These are phyloP conservation scores for Lepidotrigona ventralis DNA, from an alignment of 1,140 invertebrate species.

Conservation along the genomic window DNA sequence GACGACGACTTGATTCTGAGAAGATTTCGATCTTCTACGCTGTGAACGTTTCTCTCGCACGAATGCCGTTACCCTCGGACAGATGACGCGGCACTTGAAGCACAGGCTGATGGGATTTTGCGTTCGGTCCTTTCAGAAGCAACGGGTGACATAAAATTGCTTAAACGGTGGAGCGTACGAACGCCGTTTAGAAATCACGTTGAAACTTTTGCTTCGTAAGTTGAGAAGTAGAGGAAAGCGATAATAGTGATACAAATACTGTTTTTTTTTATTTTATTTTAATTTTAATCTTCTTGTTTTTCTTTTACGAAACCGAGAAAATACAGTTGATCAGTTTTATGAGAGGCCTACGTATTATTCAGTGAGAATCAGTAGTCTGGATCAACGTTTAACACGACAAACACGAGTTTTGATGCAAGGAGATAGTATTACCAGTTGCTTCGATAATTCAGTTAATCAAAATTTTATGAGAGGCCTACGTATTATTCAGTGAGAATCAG, in stretches of 20 bases:
- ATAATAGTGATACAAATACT: too few species aligned
- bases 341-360: too few species aligned
- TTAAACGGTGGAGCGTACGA: background rate
- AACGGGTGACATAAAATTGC: background rate
- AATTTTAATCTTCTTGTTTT: background rate
- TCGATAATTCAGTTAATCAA: background rate
- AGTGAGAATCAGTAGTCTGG: background rate
- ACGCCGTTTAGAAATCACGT: background rate
- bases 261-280: background rate
- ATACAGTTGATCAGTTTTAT: background rate
- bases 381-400: background rate
- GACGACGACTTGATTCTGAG: slow-evolving; percentile 1
- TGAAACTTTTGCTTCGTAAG: background rate
- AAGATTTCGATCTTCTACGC: background rate
- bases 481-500: too few species aligned
- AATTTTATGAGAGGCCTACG: background rate
- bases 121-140: background rate
- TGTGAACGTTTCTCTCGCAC: background rate
- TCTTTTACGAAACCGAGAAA: background rate
- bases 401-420: background rate
- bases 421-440: background rate
- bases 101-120: background rate
- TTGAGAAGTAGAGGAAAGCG: background rate
- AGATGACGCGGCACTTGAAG: background rate
- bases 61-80: background rate